Base-by-base conservation (phyloP, 2,113 vertebrate species). In the Oriolus oriolus region DNA sequence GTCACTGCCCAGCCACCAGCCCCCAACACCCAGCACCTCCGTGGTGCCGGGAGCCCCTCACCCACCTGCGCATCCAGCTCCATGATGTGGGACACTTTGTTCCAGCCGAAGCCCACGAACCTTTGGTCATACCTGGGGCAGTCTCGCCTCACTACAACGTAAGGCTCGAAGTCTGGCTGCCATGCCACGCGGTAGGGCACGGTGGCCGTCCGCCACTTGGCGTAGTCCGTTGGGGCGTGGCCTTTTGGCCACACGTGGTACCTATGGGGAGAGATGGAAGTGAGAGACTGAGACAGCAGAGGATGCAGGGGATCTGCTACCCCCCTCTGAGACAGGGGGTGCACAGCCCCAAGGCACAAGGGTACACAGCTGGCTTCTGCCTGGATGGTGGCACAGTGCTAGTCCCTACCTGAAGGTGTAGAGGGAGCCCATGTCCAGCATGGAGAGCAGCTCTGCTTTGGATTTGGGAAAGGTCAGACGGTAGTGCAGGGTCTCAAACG, bases 21-120 rank as follows among this genome's bases (percentile, higher is more conserved):
- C n/a, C n/a, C 28, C 54, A 18, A 1, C 61, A 8, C 30, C 57
- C 76, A 6, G 28, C 2, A 0, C 39, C 59, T 27, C 63, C 2
- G 0, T 0, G 16, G 68, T 7, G 37, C 60, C 56, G 6, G 35
- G 44, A 87, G 61, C 54, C 35, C 39, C 26, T 52, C 84, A 84
- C 96, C 87, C 97, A 99, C 99, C 99, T 99, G 99, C 4, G 98
- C 99, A 35, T 99, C 99, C 87, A 99, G 98, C 98, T 99, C 99
- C 98, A 99, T 98, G 56, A 99, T 97, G 78, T 99, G 99, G 31
- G 99, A 99, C 90, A 99, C 99, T 96, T 99, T 99, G 98, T 99
- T 99, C 99, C 99, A 99, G 96, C 99, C 99, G 59, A 99, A 99
- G 96, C 99, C 99, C 91, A 99, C 98, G 0, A 99, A 99, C 50